Evolutionary conservation across 2,113 vertebrate species (phyloP), one percentile per base, ranked within the genome.

Genomic region (Pseudopipra pipra): DNA sequence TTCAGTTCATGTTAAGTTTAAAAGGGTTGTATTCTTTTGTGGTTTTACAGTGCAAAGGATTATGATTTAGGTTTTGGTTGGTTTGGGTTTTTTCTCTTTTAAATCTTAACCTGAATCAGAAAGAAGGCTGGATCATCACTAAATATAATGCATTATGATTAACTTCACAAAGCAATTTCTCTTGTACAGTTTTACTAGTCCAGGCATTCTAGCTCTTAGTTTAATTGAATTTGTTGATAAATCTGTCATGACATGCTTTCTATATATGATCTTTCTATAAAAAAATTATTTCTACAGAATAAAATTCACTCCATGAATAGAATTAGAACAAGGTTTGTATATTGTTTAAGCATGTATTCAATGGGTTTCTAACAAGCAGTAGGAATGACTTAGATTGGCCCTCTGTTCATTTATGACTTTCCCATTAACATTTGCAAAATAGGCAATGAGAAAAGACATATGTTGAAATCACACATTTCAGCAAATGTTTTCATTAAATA

Each of bases 171-270:
- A 75, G 61, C 71, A 85, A 90, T 96, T 96, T 80, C 59, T 95
- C 90, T 80, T 74, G 28, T 30, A 66, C 37, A 70, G 2, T 67
- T 92, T 74, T 86, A 75, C 72, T 59, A 59, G 81, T 84, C 78
- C 63, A 93, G 76, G 66, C 87, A 67, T 67, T 88, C 65, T 67
- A 80, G 89, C 82, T 96, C 94, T 96, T 96, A 93, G 76, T 86
- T 93, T 95, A 96, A 95, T 96, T 96, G 87, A 84, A 87, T 93
- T 90, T 93, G 76, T 94, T 96, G 94, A 94, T 96, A 91, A 95
- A 95, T 97, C 84, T 94, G 71, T 66, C 87, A 70, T 77, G 85
- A 61, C 51, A 73, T 33, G n/a, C 73, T 92, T 88, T 84, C 67
- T 87, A 49, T 73, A 56, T 47, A 74, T 17, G 55, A 75, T 90